Conservation (phyloP, 2,113 vertebrate species). For the Pteruthius melanotis region DNA sequence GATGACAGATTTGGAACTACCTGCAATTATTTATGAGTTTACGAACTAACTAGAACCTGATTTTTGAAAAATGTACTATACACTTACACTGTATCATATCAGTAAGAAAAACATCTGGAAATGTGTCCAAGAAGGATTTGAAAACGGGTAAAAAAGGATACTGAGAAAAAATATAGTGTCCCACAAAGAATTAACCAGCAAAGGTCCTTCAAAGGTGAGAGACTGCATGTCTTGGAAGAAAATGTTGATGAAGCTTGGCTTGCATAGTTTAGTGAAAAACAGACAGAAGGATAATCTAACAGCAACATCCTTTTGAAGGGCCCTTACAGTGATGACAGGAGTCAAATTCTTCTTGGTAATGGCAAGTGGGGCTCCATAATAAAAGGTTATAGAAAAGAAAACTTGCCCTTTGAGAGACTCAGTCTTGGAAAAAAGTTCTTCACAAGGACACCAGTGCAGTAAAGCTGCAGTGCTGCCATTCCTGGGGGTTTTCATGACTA, state of each 20-base stretch:
- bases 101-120: not conserved
- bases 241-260: not conserved
- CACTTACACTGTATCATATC: not conserved
- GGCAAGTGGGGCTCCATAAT: not conserved
- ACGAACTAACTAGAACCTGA: not conserved
- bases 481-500: not conserved
- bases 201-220: not conserved
- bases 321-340: not conserved
- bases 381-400: not conserved
- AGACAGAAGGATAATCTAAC: not conserved
- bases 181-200: not conserved
- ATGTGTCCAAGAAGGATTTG: not conserved
- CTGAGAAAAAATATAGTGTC: not conserved
- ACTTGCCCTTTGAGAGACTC: not conserved
- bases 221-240: not conserved
- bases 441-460: not conserved
- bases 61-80: not conserved
- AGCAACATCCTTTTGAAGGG: not conserved
- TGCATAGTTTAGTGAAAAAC: not conserved
- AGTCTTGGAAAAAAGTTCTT: not conserved
- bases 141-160: not conserved
- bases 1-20: not conserved
- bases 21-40: conserved; percentile 13
- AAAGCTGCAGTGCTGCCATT: not conserved
- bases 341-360: not conserved